These are phyloP conservation scores for Cephalopachus bancanus DNA, from an alignment of 2,797 vertebrate genomes.

Conservation along the genomic window DNA sequence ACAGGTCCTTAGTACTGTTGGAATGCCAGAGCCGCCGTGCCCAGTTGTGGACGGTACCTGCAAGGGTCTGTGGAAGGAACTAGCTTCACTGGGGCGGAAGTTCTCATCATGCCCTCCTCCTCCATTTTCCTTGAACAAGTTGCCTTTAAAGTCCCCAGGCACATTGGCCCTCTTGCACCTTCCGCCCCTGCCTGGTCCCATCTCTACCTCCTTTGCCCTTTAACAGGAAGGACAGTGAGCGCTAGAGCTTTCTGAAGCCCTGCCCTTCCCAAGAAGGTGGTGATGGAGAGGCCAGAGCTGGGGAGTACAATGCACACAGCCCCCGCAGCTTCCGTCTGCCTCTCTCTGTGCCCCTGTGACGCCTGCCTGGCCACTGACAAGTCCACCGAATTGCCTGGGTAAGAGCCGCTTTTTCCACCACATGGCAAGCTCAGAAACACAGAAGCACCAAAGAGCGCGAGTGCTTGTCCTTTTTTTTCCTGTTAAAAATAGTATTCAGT, in stretches of 20 bases:
- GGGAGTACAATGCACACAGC: neutral
- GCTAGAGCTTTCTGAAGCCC: neutral
- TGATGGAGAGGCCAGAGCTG: neutral
- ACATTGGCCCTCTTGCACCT: neutral
- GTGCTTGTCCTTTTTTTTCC: neutral
- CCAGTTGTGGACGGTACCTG: neutral
- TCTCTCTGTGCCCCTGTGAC: neutral
- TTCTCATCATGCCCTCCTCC: neutral
- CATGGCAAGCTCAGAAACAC: neutral
- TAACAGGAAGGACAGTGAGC: neutral
- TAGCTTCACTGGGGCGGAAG: accelerated
- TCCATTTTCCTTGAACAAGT: neutral
- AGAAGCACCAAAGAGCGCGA: neutral
- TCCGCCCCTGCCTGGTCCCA: neutral
- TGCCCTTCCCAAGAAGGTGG: neutral
- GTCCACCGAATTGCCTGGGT: neutral
- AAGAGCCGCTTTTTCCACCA: neutral
- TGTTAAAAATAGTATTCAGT: neutral
- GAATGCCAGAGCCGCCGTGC: neutral
- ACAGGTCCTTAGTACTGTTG: accelerated
- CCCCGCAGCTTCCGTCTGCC: neutral
- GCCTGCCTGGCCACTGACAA: neutral
- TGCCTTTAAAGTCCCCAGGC: neutral
- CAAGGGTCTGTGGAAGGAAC: neutral
- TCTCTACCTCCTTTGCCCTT: neutral